Conservation (phyloP, 1,140 invertebrate species). For the Reticulitermes speratus region DNA sequence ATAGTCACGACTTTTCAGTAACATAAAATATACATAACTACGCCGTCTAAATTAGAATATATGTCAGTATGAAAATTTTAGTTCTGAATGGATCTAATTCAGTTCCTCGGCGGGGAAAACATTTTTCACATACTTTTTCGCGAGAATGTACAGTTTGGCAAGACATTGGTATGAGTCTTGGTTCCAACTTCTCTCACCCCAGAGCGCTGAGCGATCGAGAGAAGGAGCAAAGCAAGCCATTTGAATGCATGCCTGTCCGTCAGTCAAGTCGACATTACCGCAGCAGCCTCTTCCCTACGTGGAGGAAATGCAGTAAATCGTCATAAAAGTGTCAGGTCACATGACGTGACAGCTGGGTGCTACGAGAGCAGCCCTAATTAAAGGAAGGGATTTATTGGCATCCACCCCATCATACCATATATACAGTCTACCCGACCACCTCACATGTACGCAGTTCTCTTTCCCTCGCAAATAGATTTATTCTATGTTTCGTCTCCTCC, state of each 20-base stretch:
- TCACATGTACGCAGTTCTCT: neutral
- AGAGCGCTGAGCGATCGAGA: neutral
- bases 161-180: slow-evolving; percentile 15
- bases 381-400: slow-evolving; percentile 60
- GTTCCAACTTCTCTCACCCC: neutral
- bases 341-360: slow-evolving; percentile 20
- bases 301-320: slow-evolving; percentile 54
- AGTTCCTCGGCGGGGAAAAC: too few relatives aligned
- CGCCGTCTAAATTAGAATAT: too few relatives aligned
- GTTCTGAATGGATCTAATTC: too few relatives aligned
- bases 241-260: slow-evolving; percentile 69
- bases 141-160: neutral
- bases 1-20: too few relatives aligned
- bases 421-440: neutral
- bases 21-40: too few relatives aligned
- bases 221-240: slow-evolving; percentile 59
- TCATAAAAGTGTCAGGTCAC: slow-evolving; percentile 68
- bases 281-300: slow-evolving; percentile 30
- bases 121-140: neutral
- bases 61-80: too few relatives aligned
- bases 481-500: slow-evolving; percentile 1
- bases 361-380: slow-evolving; percentile 60
- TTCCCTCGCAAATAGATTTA: neutral
- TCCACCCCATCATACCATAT: slow-evolving; percentile 15
- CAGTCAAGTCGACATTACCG: slow-evolving; percentile 61